Evolutionary conservation across 1,140 invertebrate genomes (phyloP), one percentile per base, ranked within the genome.

Genomic region (Neodiprion lecontei): DNA sequence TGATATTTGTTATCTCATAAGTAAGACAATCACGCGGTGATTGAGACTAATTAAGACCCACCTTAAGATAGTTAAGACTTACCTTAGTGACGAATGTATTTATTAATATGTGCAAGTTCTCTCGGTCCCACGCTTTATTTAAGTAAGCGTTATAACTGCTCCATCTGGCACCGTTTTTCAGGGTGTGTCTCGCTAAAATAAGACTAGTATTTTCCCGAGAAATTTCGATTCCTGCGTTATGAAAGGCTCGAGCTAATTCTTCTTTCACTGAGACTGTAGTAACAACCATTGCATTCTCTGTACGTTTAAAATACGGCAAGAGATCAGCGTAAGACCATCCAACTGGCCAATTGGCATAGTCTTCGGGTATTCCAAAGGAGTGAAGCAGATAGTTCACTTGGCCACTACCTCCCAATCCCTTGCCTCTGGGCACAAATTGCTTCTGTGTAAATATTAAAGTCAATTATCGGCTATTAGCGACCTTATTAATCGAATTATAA

Each of bases 331-430:
- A 84, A 0, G 89, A 87, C 93, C 93, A 94, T 17, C 90, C 88
- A 3, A 79, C 85, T 1, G 90, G 89, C 92, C 92, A 93, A 17
- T 79, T 76, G 14, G 91, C 87, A 77, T 92, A 93, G 78, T 94
- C 93, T 11, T 89, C 83, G 0, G 88, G 88, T 28, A 88, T 83
- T 0, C 92, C 93, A 74, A 91, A 90, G 8, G 91, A 92, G 76
- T 94, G 93, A 1, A 93, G 87, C 69, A 94, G 86, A 79, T 91
- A 93, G 84, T 94, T 94, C 1, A 94, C 89, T 79, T 93, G 91
- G 1, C 92, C 91, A n/a, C 91, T 93, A 1, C 93, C 93, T 9
- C 93, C 93, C 9, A 93, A 81, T 7, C 93, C 93, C 84, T 92
- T 93, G 10, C 93, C 93, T 14, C 92, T 87, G 0, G 93, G 93